Evolutionary conservation across 2,113 vertebrate species (phyloP), one percentile per base, ranked within the genome.

Genomic region (Cettia cetti): DNA sequence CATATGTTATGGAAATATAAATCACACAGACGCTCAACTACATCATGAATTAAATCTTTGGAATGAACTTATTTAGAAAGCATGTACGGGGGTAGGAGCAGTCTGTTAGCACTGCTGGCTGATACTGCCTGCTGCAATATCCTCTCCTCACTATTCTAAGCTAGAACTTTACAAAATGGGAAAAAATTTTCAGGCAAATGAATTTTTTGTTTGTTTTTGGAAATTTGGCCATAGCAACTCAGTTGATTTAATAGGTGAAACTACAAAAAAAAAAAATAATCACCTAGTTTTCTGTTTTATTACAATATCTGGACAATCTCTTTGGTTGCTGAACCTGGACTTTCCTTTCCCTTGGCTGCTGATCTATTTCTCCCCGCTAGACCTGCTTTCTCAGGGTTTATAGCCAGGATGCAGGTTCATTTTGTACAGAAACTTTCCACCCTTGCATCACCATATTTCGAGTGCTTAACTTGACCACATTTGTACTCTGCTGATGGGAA

Each of bases 11-110:
- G 30, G 20, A 87, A 70, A 71, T 33, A 56, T 15, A 86, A 83
- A 74, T 59, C 35, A 81, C 27, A 37, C 35, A 63, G 27, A 44
- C 10, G 22, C 39, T 70, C 27, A 45, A 35, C 22, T 54, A 14
- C 19, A 39, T 31, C 4, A 37, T 13, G 28, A 66, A 57, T 64
- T 54, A 50, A 65, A 69, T 83, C 45, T 81, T 40, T 69, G 54
- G 70, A 65, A 85, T 44, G 1, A 35, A 47, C 20, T 33, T 63
- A 39, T n/a, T 87, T 50, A 75, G 21, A 17, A 81, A 33, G 56
- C 0, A 1, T 23, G 42, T 4, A 18, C 9, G 14, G 30, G 31
- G 24, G 19, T 0, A 5, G 35, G 15, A 80, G 17, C n/a, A 35
- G 20, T 4, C 42, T 42, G 33, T 44, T 53, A n/a, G 59, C 1